Percentiles rank a stretch among this genome's conserved stretches.
Conservation (phyloP, 1,140 invertebrate species). For the Euwallacea fornicatus region DNA sequence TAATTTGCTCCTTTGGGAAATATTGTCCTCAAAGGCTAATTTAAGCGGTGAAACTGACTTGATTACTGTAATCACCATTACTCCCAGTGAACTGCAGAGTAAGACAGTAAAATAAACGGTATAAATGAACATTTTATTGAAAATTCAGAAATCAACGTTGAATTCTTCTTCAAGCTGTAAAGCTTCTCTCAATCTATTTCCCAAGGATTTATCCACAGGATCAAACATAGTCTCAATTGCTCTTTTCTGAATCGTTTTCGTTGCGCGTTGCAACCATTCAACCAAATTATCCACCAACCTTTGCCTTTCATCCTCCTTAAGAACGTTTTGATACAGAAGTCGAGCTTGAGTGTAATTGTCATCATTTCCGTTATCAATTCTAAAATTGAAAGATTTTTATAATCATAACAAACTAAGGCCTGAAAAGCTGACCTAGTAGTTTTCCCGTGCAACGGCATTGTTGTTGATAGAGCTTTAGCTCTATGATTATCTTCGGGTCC, state of each 20-base stretch:
- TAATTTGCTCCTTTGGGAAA: no score
- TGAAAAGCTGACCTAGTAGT: slow-evolving; percentile 60
- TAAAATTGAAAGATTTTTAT: slow-evolving; percentile 7
- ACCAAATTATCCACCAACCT: slow-evolving; percentile 82
- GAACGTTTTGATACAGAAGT: slow-evolving; percentile 77
- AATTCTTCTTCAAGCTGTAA: slow-evolving; percentile 28
- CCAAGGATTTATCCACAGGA: slow-evolving; percentile 67
- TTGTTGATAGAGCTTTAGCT: slow-evolving; percentile 58
- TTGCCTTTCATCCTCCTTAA: slow-evolving; percentile 70
- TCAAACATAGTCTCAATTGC: slow-evolving; percentile 71
- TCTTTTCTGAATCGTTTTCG: slow-evolving; percentile 81
- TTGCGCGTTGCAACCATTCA: slow-evolving; percentile 72
- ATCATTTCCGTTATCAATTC: slow-evolving; percentile 74
- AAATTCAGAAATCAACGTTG: slow-evolving; percentile 31
- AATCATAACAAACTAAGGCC: background rate
- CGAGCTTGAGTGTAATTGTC: slow-evolving; percentile 88
- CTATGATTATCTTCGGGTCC: slow-evolving; percentile 70
- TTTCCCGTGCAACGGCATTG: slow-evolving; percentile 60
- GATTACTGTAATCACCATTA: background rate
- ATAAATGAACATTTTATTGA: background rate
- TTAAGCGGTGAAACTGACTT: background rate
- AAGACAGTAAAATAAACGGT: background rate
- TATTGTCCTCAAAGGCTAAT: no score
- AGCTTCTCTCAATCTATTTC: slow-evolving; percentile 53
- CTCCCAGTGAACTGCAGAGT: background rate